Evolutionary conservation across 2,113 vertebrate genomes (phyloP), one percentile per base, ranked within the genome.

Genomic region (Tympanuchus pallidicinctus): DNA sequence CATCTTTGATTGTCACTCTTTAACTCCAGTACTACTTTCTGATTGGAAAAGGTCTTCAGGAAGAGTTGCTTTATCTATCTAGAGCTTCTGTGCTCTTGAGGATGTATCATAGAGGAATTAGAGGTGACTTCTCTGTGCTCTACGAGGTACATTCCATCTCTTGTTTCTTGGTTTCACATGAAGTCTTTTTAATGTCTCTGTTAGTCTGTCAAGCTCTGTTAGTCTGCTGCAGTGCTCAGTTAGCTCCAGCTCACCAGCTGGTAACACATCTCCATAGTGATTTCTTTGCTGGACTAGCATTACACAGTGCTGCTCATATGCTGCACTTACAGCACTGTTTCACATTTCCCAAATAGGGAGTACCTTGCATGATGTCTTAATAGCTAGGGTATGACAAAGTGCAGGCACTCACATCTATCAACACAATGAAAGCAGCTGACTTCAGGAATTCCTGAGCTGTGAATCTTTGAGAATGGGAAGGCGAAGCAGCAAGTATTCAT

Each of bases 321-420:
- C 75, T 57, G 43, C 50, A 69, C 42, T 38, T 56, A 50, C 22
- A 47, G 38, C 12, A 71, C 34, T 75, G 20, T 38, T 91, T 69
- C 70, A 72, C 54, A 59, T 91, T 80, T 94, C 88, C 82, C 90
- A 89, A 91, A 79, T 12, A 94, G 88, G 93, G 78, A 92, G 82
- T 82, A 48, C 30, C 40, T 63, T 54, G n/a, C 43, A 25, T 3
- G 1, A 2, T 42, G 30, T 63, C 54, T 79, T 57, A 40, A 69
- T 84, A 65, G 43, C 5, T 3, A 8, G 15, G 28, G 69, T 70
- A 24, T 95, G 85, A 92, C 67, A 82, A 92, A 92, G 75, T 1
- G 2, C 92, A 96, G 93, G 71, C 85, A 88, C 24, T 2, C 56
- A 4, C 13, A 45, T 32, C 30, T 76, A 48, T 36, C 48, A 94